Conservation (phyloP, 2,113 vertebrate genomes). For the Varanus komodoensis region DNA sequence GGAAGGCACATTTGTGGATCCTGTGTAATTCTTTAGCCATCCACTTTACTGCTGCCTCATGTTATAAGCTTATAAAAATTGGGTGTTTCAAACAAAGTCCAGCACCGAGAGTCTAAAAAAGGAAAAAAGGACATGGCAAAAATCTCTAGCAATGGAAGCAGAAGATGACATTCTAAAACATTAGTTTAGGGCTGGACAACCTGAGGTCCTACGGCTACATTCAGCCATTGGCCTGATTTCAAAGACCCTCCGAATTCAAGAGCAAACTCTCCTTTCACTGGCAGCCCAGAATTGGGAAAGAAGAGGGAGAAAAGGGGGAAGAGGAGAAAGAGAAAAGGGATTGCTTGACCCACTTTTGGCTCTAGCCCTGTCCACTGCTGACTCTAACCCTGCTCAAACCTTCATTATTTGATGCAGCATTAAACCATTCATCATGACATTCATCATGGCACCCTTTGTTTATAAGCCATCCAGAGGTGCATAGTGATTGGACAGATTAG, state of each 20-base stretch:
- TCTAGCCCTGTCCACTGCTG: no score
- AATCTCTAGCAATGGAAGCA: slow-evolving; percentile 37
- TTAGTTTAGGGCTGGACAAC: neutral
- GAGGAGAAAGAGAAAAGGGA: no score
- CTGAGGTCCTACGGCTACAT: no score
- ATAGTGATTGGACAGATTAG: no score
- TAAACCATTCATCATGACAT: neutral
- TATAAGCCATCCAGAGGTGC: no score
- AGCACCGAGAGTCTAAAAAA: slow-evolving; percentile 30
- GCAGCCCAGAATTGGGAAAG: neutral
- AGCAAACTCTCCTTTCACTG: no score
- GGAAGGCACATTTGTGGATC: slow-evolving; percentile 36
- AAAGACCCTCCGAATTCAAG: neutral
- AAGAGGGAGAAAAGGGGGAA: neutral
- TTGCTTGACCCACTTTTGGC: no score
- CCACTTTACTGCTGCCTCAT: neutral
- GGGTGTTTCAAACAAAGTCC: slow-evolving; percentile 29
- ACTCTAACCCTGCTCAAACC: neutral
- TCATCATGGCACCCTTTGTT: no score
- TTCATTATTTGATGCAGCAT: no score
- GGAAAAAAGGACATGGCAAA: slow-evolving; percentile 31
- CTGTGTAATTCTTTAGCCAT: slow-evolving; percentile 8
- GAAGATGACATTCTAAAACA: slow-evolving; percentile 4
- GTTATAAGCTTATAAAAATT: slow-evolving; percentile 44
- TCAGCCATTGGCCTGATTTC: neutral